phyloP scores from a whole-genome alignment of 1,140 invertebrate genomes.

The Metaphire vulgaris region DNA sequence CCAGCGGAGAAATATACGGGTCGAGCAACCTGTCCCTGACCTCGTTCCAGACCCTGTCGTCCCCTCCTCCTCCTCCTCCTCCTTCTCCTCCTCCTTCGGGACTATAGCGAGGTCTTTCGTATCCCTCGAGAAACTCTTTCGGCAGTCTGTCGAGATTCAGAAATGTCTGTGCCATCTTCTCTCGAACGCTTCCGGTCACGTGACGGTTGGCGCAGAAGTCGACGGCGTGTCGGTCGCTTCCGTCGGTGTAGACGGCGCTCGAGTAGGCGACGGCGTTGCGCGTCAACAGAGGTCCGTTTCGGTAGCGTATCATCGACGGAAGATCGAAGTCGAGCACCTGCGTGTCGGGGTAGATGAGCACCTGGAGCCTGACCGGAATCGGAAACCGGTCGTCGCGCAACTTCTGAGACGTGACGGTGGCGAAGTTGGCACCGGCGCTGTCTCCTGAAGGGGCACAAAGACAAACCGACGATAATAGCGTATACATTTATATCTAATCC shows the following conservation, averaged over 20 bases:
- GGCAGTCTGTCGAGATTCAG: background rate
- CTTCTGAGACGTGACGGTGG: conserved; percentile 18
- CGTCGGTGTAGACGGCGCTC: conserved; percentile 3
- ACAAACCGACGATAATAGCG: no score
- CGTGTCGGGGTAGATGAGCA: conserved; percentile 20
- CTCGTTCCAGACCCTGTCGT: background rate
- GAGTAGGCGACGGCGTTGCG: conserved; percentile 11
- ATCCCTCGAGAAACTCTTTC: background rate
- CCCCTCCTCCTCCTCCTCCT: no score
- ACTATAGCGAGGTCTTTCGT: background rate
- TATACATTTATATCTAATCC: no score
- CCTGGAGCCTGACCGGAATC: conserved; percentile 8
- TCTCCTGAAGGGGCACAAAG: no score
- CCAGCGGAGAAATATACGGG: conserved; percentile 29
- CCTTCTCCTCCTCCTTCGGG: no score
- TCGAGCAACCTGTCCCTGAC: conserved; percentile 6
- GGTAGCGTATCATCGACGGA: conserved; percentile 38
- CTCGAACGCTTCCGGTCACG: background rate
- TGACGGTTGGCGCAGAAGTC: background rate
- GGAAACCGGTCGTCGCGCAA: conserved; percentile 16
- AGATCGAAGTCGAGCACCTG: conserved; percentile 31
- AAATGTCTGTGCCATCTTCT: background rate
- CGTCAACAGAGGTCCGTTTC: conserved; percentile 19
- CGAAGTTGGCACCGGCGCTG: conserved; percentile 26
- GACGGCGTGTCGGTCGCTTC: background rate